Conservation (phyloP, 2,797 vertebrate genomes). For the Microcaecilia unicolor region DNA sequence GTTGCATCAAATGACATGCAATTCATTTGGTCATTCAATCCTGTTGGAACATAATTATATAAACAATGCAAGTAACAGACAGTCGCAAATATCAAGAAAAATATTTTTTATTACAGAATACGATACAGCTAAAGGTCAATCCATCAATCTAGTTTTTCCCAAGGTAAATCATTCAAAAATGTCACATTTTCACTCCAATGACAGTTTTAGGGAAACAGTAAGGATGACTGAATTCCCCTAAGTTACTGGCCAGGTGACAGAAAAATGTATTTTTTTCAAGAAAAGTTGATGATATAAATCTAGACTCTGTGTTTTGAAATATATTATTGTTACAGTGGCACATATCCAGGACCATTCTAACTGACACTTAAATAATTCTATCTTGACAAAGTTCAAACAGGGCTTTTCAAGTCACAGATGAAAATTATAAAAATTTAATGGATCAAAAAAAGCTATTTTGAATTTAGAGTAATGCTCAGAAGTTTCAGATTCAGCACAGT, state of each 20-base stretch:
- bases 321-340: background rate
- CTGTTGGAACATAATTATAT: background rate
- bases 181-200: slow-evolving; percentile 31
- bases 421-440: background rate
- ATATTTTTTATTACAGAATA: background rate
- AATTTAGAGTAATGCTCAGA: slow-evolving; percentile 8
- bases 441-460: slow-evolving; percentile 5
- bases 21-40: background rate
- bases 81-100: too few species aligned
- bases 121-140: slow-evolving; percentile 25
- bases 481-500: too few species aligned
- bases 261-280: slow-evolving; percentile 1
- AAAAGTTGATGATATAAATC: background rate
- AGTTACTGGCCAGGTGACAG: background rate
- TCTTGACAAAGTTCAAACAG: slow-evolving; percentile 2
- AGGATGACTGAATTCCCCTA: background rate
- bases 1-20: too few species aligned
- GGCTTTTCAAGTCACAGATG: background rate
- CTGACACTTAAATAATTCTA: background rate
- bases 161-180: slow-evolving; percentile 22
- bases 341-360: background rate
- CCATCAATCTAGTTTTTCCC: slow-evolving; percentile 15
- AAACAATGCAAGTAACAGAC: background rate
- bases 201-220: slow-evolving; percentile 7
- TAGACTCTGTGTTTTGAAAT: background rate